Evolutionary conservation across 2,797 vertebrate species (phyloP), one percentile per base, ranked within the genome.

Genomic region (Clarias pachynema): DNA sequence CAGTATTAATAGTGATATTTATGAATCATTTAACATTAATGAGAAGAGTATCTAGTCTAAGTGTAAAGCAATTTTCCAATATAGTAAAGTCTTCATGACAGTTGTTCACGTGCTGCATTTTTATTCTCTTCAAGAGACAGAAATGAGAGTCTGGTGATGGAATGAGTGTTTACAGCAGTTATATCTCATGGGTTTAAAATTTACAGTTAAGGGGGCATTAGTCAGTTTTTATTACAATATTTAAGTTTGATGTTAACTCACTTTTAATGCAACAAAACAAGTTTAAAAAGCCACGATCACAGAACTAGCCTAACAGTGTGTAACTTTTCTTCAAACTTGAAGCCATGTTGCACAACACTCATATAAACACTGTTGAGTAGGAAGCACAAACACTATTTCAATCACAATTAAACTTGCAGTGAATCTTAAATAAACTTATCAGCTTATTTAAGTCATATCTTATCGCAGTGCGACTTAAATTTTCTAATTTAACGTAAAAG

Each of bases 281-380:
- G 40, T 24, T n/a, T 49, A 31, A 65, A n/a, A 79, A 62, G 31
- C 14, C 77, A 44, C 9, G 37, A 62, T 40, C 44, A 0, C 63
- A 59, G 18, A 59, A 57, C 74, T 29, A 34, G 74, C 26, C 31
- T 14, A 78, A 78, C 57, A 60, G 60, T 59, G 74, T 78, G 75
- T 37, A 78, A 78, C 75, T 77, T 34, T 8, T 12, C 22, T 9
- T 34, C 49, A 77, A 9, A 31, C 73, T 29, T 1, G 12, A 40
- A 37, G 49, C 24, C 70, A 0, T n/a, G 12, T 49, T 49, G 12
- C 70, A 73, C 40, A 73, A 49, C 4, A n/a, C 37, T 9, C 2
- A 8, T 37, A 3, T 12, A 26, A 4, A 16, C 26, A 8, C 31
- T 69, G 8, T 37, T 37, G 68, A 70, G 34, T 40, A 9, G 22